A percentile compares a stretch with the other conserved stretches of the same genome.
These are phyloP conservation scores for Xiphias gladius DNA, from an alignment of 2,113 vertebrate genomes.

Conservation along the genomic window DNA sequence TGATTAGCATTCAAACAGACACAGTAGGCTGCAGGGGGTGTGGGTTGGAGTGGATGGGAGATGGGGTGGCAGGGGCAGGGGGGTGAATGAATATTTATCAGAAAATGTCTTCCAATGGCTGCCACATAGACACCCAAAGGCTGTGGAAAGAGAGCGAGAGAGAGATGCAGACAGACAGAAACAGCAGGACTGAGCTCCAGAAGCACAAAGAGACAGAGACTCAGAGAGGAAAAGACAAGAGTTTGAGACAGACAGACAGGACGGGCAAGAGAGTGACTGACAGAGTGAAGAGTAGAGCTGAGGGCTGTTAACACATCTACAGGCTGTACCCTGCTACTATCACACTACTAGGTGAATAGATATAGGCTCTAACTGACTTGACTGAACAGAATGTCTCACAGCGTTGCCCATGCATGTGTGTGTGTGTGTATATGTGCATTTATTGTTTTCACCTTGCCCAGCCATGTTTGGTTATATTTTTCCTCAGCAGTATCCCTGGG, in stretches of 20 bases:
- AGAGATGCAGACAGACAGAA: neutral
- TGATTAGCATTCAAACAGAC: slow-evolving; percentile 83
- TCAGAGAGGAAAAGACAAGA: slow-evolving; percentile 31
- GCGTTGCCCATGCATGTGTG: slow-evolving; percentile 17
- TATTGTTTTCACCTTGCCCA: slow-evolving; percentile 77
- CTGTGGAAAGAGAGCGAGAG: slow-evolving; percentile 22
- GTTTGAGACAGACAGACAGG: slow-evolving; percentile 29
- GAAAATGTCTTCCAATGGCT: slow-evolving; percentile 62
- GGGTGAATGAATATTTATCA: slow-evolving; percentile 78
- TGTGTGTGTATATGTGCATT: slow-evolving; percentile 31
- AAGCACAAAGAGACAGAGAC: slow-evolving; percentile 9
- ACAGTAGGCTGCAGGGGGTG: slow-evolving; percentile 55
- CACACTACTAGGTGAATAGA: slow-evolving; percentile 50
- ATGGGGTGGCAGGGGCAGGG: neutral
- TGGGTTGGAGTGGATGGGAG: slow-evolving; percentile 7
- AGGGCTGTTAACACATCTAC: slow-evolving; percentile 61
- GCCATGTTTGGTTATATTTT: slow-evolving; percentile 71
- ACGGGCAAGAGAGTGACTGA: slow-evolving; percentile 35
- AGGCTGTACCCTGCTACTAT: slow-evolving; percentile 32
- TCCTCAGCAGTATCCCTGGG: slow-evolving; percentile 46
- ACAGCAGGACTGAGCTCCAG: slow-evolving; percentile 31
- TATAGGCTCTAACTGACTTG: slow-evolving; percentile 22
- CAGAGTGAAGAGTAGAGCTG: slow-evolving; percentile 44
- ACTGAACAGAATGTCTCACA: slow-evolving; percentile 21
- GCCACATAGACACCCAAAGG: slow-evolving; percentile 61